Base-by-base conservation (phyloP, 2,113 vertebrate genomes). In the Mus spicilegus region DNA sequence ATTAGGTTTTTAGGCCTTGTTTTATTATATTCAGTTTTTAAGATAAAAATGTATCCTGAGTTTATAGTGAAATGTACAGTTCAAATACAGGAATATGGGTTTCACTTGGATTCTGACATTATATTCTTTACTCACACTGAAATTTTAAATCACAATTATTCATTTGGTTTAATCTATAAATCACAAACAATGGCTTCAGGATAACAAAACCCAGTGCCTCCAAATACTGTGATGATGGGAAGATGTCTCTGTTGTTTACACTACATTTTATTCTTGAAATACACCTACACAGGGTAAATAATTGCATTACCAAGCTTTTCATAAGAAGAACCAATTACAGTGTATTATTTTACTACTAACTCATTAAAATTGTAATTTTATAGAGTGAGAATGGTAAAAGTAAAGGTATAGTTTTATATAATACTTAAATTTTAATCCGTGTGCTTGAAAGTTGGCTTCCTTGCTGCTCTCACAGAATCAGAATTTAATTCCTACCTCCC, bases 331-430 rank as follows among this genome's bases (percentile, higher is more conserved):
- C 69, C n/a, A 88, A 94, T 88, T 82, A 61, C 3, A 91, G 7
- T 42, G 3, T 51, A 51, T 76, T 51, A 12, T 69, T 94, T 94
- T 78, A 58, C 6, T 26, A 88, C 4, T 69, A 75, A 76, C 22
- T 87, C 65, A 24, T 63, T 90, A 75, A 87, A 90, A 81, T 67
- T 81, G 46, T 75, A 82, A 51, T 70, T 88, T 90, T 61, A 63
- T 42, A 82, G 75, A 61, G 2, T 39, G n/a, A 72, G 70, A 72
- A 61, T 91, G 84, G 86, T 69, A 78, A 70, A 91, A 61, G 7
- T 11, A 91, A 78, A 95, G 70, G 12, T 33, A 30, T 51, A 39
- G 46, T 72, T 91, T 91, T 86, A 36, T 39, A 63, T 61, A 24
- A 70, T 61, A 51, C 76, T 51, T 54, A 77, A 88, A 95, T 17